A percentile compares a stretch with the other conserved stretches of the same genome.
phyloP scores from a whole-genome alignment of 2,113 vertebrate genomes.

The Tyrannus savana region DNA sequence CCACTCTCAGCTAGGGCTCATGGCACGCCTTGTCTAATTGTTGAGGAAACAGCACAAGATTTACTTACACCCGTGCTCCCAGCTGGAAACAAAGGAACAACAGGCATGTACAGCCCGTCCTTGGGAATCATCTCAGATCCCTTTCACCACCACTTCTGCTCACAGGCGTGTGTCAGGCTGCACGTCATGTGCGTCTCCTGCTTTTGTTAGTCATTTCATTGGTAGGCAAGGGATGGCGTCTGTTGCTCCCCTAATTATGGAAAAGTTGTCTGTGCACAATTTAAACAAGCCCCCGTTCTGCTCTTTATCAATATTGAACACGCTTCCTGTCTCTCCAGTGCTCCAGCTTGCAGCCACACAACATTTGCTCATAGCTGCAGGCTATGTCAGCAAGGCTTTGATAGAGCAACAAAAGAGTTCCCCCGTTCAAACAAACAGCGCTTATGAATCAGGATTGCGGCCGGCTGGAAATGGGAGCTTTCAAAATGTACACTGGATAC shows the following conservation, averaged over 20 bases:
- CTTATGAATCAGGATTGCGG: not conserved
- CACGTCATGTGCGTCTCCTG: not conserved
- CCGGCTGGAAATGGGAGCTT: not conserved
- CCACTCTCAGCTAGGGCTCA: not conserved
- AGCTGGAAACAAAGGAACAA: not conserved
- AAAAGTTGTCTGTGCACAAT: constrained; percentile 37
- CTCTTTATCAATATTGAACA: constrained; percentile 63
- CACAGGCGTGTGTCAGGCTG: not conserved
- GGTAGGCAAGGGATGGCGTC: not conserved
- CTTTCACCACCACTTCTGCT: not conserved
- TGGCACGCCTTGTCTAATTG: not conserved
- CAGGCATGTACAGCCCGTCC: rapidly evolving
- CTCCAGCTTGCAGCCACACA: constrained; percentile 47
- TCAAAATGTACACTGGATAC: rapidly evolving
- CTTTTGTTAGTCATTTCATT: not conserved
- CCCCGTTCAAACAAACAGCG: not conserved
- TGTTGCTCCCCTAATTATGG: constrained; percentile 35
- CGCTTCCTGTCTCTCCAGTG: not conserved
- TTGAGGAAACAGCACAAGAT: not conserved
- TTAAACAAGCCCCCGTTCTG: constrained; percentile 22
- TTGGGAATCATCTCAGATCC: not conserved
- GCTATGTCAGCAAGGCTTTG: constrained; percentile 55
- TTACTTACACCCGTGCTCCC: rapidly evolving
- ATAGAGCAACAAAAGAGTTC: constrained; percentile 40
- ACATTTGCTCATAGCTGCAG: constrained; percentile 65